Evolutionary conservation across 53 echinoderm and acorn worm genomes (phyloP).

Genomic region (Luidia sarsii): DNA sequence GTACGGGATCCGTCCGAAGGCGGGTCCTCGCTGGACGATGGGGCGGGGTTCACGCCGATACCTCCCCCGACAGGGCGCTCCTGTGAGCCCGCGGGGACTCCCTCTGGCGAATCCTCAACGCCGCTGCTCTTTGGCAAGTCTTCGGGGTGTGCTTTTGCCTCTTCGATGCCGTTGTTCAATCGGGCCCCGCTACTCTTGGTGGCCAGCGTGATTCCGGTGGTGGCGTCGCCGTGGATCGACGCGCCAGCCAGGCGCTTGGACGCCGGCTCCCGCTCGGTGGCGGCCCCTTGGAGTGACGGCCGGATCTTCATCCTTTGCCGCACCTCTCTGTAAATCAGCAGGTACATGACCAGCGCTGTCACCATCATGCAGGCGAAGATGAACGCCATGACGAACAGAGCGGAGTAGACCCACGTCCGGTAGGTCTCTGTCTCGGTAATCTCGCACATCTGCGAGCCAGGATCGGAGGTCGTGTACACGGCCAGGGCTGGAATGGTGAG

Average conservation of each 20-base stretch:
- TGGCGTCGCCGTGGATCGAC: background rate
- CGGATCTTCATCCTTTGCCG: constrained; percentile 36
- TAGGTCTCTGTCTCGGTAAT: background rate
- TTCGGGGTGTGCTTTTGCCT: no score
- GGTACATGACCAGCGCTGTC: constrained; percentile 63
- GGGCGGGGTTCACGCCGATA: background rate
- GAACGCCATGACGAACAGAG: constrained; percentile 41
- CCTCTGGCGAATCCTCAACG: no score
- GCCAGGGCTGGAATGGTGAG: constrained; percentile 52
- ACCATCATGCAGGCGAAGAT: constrained; percentile 65
- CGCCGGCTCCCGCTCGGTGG: background rate
- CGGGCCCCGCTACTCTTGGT: no score
- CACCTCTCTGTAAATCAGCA: constrained; percentile 72
- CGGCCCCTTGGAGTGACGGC: background rate
- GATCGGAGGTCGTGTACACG: constrained; percentile 1
- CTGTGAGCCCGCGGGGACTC: no score
- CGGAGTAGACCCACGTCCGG: constrained; percentile 30
- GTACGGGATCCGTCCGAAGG: background rate
- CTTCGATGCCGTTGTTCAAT: no score
- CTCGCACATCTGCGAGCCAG: background rate
- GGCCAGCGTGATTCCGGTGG: constrained; percentile 10
- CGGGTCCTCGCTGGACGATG: constrained; percentile 28
- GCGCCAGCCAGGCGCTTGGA: background rate
- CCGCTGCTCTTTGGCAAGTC: no score
- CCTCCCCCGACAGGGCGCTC: no score